phyloP scores from a whole-genome alignment of 2,113 vertebrate species.

The Clinocottus analis region DNA sequence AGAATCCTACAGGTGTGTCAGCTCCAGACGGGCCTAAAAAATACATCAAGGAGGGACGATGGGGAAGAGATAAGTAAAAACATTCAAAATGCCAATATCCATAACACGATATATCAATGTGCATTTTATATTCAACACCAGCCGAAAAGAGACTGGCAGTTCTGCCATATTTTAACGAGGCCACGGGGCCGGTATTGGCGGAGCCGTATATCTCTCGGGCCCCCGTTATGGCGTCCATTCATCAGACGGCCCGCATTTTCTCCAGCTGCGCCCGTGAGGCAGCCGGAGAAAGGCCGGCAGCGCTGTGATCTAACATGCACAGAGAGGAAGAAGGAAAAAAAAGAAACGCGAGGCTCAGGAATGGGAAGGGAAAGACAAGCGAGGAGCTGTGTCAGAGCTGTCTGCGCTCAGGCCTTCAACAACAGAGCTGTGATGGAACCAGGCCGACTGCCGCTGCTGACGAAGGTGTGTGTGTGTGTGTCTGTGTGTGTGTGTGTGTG shows the following conservation, averaged over 20 bases:
- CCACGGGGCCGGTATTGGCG: constrained; percentile 38
- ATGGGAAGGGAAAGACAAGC: constrained; percentile 24
- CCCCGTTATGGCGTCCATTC: constrained; percentile 36
- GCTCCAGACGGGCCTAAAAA: constrained; percentile 4
- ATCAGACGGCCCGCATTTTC: constrained; percentile 29
- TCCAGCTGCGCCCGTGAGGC: constrained; percentile 42
- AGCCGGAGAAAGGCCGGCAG: constrained; percentile 26
- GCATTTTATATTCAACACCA: constrained; percentile 27
- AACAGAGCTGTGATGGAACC: constrained; percentile 56
- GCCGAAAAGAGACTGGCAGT: constrained; percentile 29
- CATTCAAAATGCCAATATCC: constrained; percentile 37
- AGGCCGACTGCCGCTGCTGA: constrained; percentile 29
- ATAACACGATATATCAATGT: constrained; percentile 21
- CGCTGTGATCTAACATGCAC: constrained; percentile 59
- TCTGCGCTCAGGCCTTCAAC: constrained; percentile 55
- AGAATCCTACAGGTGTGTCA: constrained; percentile 25
- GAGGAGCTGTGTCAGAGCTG: constrained; percentile 49
- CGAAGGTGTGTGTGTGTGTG: constrained; percentile 12
- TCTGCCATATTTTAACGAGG: constrained; percentile 48
- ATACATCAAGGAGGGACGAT: constrained; percentile 19
- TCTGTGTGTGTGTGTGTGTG: constrained; percentile 12
- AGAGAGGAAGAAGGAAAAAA: too few species aligned
- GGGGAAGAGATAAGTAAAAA: constrained; percentile 17
- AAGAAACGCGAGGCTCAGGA: constrained; percentile 3
- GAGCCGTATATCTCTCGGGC: constrained; percentile 36